Base-by-base conservation (phyloP, 2,888 invertebrate genomes). In the Epistrophe eligans region DNA sequence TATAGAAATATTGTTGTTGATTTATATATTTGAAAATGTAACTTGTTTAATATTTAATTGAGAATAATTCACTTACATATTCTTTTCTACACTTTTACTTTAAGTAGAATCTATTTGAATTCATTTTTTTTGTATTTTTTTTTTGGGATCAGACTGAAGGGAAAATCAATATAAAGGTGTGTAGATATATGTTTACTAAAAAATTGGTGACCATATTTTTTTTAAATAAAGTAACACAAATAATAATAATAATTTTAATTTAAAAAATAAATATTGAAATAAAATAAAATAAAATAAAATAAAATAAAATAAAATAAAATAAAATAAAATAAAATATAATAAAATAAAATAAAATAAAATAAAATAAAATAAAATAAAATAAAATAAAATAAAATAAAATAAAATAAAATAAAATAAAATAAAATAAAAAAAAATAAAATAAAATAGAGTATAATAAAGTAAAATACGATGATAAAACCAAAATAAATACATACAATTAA, bases 141-240 rank as follows among this genome's bases (percentile, higher is more conserved):
- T 19, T 35, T 9, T 0, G 17, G 17, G 24, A 11, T 45, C 17
- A 24, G 45, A 79, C 79, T 40, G 32, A 45, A 79, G 15, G 17
- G 58, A 84, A 84, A 84, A 84, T 84, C 74, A 66, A 84, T 84
- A 79, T 40, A 48, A 70, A 74, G 50, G 57, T 73, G 40, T 73
- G 64, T 45, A 50, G 32, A 52, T 52, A 50, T 28, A 19, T 4
- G 0, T 50, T 11, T 50, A 50, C 11, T 11, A 19, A 50, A 5
- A 2, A 11, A 35, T 28, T 11, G 57, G 58, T 58, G 17, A 58
- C 58, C 58, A 11, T 58, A 38, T 58, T 58, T 57, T 32, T 38
- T 9, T 32, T 17, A 32, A 7, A 35, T n/a, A 10, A 57, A 2
- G 15, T 45, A 55, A 24, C 19, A 35, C 4, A 7, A 8, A 35